Evolutionary conservation across 2,797 vertebrate species (phyloP), one percentile per base, ranked within the genome.

Genomic region (Tadarida brasiliensis): DNA sequence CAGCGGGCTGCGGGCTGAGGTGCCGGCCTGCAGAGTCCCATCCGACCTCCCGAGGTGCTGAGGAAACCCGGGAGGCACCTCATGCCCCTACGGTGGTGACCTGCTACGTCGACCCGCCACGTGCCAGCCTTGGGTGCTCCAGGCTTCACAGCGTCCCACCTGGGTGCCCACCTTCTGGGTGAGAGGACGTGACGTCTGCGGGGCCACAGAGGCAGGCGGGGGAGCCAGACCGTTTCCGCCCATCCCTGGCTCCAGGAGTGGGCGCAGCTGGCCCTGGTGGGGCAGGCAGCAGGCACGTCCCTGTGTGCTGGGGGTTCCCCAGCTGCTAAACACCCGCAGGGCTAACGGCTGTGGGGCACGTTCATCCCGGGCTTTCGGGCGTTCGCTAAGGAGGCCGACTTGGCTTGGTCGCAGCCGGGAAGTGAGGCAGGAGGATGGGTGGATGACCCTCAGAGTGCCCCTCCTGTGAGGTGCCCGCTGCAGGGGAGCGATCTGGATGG

Each of bases 301-400:
- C 1, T 20, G 54, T 44, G 39, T 44, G 39, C 5, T 44, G 39
- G 39, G 39, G 39, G 39, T 35, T 65, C 6, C 47, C 61, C 83
- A 95, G 87, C 68, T 94, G 84, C 71, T 63, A 44, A 61, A 87
- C 95, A 97, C 91, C 94, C 91, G 94, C 78, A 91, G 56, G 35
- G 16, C 78, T n/a, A 24, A 15, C 2, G 10, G 12, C 81, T 56
- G 7, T 2, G 5, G 77, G 81, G 24, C 59, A 74, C 59, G 1
- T 68, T 54, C 35, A 51, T 76, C 39, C 20, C 26, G 61, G 80
- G 67, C 26, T 35, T 57, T 39, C 2, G 3, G 80, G 67, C 26
- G 44, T 57, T 39, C 2, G 3, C 26, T 11, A 71, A 54, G 76
- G 68, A 88, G 89, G 30, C 35, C 94, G 94, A 15, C 56, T 49